A percentile compares a stretch with the other conserved stretches of the same genome.
Evolutionary conservation across 2,888 invertebrate genomes (phyloP).

Genomic region (Bombylius discolor): DNA sequence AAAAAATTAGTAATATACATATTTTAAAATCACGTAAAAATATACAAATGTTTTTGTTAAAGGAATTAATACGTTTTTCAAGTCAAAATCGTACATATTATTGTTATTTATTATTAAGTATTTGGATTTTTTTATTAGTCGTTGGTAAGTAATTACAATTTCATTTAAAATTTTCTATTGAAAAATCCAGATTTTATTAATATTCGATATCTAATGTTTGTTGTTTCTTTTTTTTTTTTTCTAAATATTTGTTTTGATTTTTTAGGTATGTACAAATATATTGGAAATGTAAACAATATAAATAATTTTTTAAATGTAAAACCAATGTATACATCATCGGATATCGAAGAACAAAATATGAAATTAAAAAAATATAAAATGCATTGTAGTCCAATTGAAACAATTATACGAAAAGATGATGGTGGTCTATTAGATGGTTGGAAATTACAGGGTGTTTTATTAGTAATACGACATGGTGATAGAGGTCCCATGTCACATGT

Average conservation of each 20-base stretch:
- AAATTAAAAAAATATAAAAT: slow-evolving; percentile 51
- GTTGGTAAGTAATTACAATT: slow-evolving; percentile 42
- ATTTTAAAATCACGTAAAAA: background rate
- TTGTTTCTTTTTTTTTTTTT: background rate
- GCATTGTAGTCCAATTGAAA: slow-evolving; percentile 59
- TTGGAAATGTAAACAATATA: slow-evolving; percentile 40
- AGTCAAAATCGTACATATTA: slow-evolving; percentile 66
- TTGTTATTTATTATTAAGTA: slow-evolving; percentile 65
- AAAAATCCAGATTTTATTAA: background rate
- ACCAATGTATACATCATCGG: slow-evolving; percentile 13
- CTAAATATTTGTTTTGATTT: background rate
- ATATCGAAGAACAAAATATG: slow-evolving; percentile 43
- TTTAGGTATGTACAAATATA: slow-evolving; percentile 66
- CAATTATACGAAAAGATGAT: slow-evolving; percentile 58
- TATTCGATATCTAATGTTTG: too few relatives aligned
- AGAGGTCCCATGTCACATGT: slow-evolving; percentile 77
- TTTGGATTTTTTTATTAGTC: slow-evolving; percentile 69
- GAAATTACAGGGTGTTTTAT: slow-evolving; percentile 42
- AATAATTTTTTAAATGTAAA: slow-evolving; percentile 25
- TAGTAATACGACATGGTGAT: slow-evolving; percentile 79
- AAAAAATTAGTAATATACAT: too few relatives aligned
- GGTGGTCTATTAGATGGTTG: slow-evolving; percentile 39
- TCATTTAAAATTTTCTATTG: background rate
- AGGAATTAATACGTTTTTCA: slow-evolving; percentile 45
- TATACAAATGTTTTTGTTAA: slow-evolving; percentile 30